These are phyloP conservation scores for Halictus ligatus DNA, from an alignment of 2,888 invertebrate species.

Conservation along the genomic window DNA sequence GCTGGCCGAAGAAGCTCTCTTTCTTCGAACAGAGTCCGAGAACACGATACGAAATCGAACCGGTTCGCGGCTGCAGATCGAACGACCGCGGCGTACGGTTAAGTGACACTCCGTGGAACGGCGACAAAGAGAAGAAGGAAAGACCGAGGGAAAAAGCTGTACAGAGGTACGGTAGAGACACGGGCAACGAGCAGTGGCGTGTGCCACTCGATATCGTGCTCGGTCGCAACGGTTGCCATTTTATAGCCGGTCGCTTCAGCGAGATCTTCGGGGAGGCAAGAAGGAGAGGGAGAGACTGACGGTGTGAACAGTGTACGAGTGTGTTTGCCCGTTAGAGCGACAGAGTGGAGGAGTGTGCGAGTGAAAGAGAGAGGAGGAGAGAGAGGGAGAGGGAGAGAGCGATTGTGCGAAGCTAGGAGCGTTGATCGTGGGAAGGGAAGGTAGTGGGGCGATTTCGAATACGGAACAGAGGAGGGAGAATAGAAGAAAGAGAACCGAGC, in stretches of 20 bases:
- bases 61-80: conserved; percentile 57
- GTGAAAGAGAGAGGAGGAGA: conserved; percentile 11
- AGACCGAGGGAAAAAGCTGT: conserved; percentile 25
- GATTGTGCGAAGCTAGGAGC: conserved; percentile 24
- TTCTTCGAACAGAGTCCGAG: conserved; percentile 38
- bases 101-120: conserved; percentile 41
- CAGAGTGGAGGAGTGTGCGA: background rate
- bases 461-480: conserved; percentile 34
- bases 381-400: background rate
- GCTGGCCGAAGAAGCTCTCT: conserved; percentile 11
- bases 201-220: conserved; percentile 59
- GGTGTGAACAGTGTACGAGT: background rate
- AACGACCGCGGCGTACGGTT: conserved; percentile 34
- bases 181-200: conserved; percentile 54
- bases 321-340: background rate
- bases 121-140: conserved; percentile 23
- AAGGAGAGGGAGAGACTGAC: conserved; percentile 50
- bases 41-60: conserved; percentile 47
- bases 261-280: conserved; percentile 54
- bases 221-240: conserved; percentile 62
- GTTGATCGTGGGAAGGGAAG: background rate
- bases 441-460: conserved; percentile 33
- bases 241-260: conserved; percentile 62
- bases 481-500: conserved; percentile 31
- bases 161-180: conserved; percentile 37